Evolutionary conservation across 2,113 vertebrate species (phyloP), one percentile per base, ranked within the genome.

Genomic region (Anguilla japonica): DNA sequence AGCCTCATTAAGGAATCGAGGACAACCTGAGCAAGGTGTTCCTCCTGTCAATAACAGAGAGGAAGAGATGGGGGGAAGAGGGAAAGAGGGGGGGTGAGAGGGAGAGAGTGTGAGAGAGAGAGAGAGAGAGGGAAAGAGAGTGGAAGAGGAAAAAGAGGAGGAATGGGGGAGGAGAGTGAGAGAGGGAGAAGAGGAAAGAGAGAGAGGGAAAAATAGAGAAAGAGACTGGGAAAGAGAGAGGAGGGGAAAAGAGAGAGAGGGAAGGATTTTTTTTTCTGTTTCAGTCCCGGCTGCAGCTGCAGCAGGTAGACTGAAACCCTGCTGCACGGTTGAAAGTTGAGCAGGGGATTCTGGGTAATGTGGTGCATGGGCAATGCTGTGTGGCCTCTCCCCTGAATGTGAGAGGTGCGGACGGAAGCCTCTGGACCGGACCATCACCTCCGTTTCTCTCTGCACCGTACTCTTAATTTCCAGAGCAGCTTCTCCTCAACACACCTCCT

Each of bases 1-100:
- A 97, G 96, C 97, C 96, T 98, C 96, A 97, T 98, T 97, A 97
- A 95, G 93, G 95, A 95, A 96, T 95, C 94, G 92, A 95, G 94
- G 94, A 92, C 94, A 96, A 96, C 95, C 93, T 95, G 95, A 96
- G 96, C 93, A 93, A 94, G 94, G 93, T 94, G 93, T 92, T 93
- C 92, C 89, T 91, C 91, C 92, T 94, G 93, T 93, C 94, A 93
- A 93, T 93, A 94, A 92, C 93, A 89, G 93, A 93, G 92, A 91
- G 88, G 91, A 18, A 14, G 29, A 83, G 26, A 67, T 40, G 57
- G 9, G 43, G 9, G 43, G 43, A 9, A 14, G 50, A 53, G 50
- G 50, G 50, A 9, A 9, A 13, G 50, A 14, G 11, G 50, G 50
- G 11, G 50, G 11, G 50, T 11, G 50, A 53, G 13, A 53, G 1